These are phyloP conservation scores for Amblyornis subalaris DNA, from an alignment of 2,113 vertebrate species.

Conservation along the genomic window DNA sequence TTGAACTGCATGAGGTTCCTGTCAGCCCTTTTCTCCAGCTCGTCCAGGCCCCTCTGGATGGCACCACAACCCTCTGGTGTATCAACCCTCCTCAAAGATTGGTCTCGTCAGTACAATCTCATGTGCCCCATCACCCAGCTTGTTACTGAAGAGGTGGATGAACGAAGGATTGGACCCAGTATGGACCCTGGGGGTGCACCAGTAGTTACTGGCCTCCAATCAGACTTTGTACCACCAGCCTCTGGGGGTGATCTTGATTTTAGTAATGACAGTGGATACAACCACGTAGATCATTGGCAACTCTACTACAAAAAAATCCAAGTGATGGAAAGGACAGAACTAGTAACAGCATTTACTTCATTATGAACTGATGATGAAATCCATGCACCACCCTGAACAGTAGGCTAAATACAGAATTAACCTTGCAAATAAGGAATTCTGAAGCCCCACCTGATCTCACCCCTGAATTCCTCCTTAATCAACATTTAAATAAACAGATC, in stretches of 20 bases:
- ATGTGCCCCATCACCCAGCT: rapidly evolving
- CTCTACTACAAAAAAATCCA: background rate
- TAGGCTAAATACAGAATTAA: background rate
- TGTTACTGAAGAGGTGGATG: background rate
- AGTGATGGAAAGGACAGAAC: background rate
- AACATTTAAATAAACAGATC: background rate
- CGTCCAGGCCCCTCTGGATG: background rate
- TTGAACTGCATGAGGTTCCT: background rate
- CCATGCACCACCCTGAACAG: background rate
- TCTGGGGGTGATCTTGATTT: background rate
- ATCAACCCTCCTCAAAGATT: background rate
- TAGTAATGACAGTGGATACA: background rate
- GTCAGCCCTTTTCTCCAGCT: background rate
- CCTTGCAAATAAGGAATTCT: background rate
- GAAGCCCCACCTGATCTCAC: background rate
- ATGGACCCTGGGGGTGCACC: background rate
- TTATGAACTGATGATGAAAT: background rate
- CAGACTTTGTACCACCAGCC: background rate
- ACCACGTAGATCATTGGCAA: background rate
- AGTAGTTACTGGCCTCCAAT: background rate
- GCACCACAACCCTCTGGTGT: background rate
- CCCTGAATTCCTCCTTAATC: background rate
- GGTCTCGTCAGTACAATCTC: background rate
- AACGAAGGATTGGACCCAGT: background rate
- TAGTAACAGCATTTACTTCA: background rate